Evolutionary conservation across 2,888 invertebrate genomes (phyloP), one percentile per base, ranked within the genome.

Genomic region (Caenorhabditis sp.): DNA sequence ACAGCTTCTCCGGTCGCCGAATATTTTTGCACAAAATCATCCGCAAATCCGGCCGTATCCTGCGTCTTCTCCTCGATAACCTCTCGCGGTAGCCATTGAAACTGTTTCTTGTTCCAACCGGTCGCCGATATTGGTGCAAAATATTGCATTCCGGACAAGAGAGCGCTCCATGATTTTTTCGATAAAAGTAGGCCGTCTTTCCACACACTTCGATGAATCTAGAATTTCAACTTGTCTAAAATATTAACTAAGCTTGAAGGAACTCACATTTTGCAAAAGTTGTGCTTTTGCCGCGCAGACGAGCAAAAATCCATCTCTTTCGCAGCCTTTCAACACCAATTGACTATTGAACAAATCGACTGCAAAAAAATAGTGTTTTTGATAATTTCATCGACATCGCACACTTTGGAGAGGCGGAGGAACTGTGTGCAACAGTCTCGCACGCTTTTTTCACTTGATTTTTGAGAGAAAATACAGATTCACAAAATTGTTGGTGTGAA

Each of bases 301-400:
- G 81, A 99, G 94, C 64, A 99, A 94, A 90, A 97, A 97, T 19
- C 97, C 99, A 80, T 93, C 93, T 0, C 96, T 95, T 90, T 97
- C 97, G 88, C 94, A 94, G 36, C 97, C 97, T 89, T 95, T 95
- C 66, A 99, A 90, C 76, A 97, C 91, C 70, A 91, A 88, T 89
- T 96, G 95, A 74, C 94, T 94, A 89, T 95, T 95, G 79, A 95
- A 93, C 73, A 96, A 90, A 85, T 93, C 93, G 90, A 96, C 90
- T 90, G 81, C 26, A 87, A 83, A 64, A 8, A 10, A 58, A 60
- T 36, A 6, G 10, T 31, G 31, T 4, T 31, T 31, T 31, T 6
- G 31, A 6, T 31, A 31, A 31, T 10, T 31, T n/a, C n/a, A n/a
- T n/a, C n/a, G n/a, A n/a, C n/a, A n/a, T n/a, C n/a, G n/a, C n/a